A percentile compares a stretch with the other conserved stretches of the same genome.
These are phyloP conservation scores for Leptodactylus fuscus DNA, from an alignment of 2,113 vertebrate genomes.

Conservation along the genomic window DNA sequence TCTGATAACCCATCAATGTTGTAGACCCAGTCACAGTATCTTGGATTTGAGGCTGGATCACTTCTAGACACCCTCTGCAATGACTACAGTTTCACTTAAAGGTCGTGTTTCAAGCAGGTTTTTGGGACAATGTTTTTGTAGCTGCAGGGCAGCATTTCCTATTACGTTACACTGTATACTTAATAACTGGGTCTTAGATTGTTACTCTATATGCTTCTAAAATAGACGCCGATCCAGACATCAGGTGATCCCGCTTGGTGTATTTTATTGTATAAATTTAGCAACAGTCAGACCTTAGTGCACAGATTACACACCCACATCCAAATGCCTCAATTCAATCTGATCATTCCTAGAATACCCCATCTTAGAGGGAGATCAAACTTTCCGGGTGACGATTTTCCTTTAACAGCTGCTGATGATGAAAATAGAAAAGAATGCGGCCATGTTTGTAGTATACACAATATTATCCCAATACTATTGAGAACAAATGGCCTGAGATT, in stretches of 20 bases:
- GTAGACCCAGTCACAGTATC: too few species aligned
- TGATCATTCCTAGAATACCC: slow-evolving; percentile 46
- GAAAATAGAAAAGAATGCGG: slow-evolving; percentile 38
- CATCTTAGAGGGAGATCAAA: slow-evolving; percentile 32
- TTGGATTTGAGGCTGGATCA: neutral
- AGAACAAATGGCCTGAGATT: slow-evolving; percentile 20
- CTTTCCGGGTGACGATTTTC: slow-evolving; percentile 38
- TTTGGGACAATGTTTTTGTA: neutral
- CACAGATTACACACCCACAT: slow-evolving; percentile 38
- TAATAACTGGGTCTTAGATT: neutral
- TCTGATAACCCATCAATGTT: too few species aligned
- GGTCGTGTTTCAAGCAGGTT: neutral
- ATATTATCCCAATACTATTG: slow-evolving; percentile 32
- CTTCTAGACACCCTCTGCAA: neutral
- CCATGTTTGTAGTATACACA: neutral
- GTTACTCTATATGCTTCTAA: neutral
- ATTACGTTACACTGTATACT: neutral
- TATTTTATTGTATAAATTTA: slow-evolving; percentile 36
- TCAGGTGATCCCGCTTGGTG: neutral
- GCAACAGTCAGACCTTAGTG: slow-evolving; percentile 24
- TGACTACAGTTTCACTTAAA: neutral
- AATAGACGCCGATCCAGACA: slow-evolving; percentile 27
- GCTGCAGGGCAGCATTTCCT: neutral
- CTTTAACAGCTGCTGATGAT: slow-evolving; percentile 32
- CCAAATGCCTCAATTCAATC: slow-evolving; percentile 38